Evolutionary conservation across 2,888 invertebrate genomes (phyloP).

Genomic region (Anthophora plumipes): DNA sequence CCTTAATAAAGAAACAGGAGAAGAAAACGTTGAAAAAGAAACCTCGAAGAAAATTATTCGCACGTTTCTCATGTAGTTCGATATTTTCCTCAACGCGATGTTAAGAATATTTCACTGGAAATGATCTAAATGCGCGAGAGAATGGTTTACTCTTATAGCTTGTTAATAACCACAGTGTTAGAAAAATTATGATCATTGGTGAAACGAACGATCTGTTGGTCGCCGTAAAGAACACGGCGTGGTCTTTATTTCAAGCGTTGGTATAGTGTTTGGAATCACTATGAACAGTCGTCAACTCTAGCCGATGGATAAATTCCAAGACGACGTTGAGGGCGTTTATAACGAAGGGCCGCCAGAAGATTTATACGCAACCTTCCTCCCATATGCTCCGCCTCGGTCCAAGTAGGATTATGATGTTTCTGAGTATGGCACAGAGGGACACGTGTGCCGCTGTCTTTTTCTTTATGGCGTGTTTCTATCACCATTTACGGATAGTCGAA

Average conservation of each 20-base stretch:
- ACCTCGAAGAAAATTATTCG: no score
- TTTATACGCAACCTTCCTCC: constrained; percentile 67
- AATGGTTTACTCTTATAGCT: neutral
- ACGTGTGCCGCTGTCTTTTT: constrained; percentile 57
- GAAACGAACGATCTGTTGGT: constrained; percentile 27
- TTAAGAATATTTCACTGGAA: neutral
- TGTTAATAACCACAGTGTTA: neutral
- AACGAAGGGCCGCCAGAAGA: constrained; percentile 64
- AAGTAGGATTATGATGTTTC: constrained; percentile 79
- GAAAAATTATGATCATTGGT: constrained; percentile 32
- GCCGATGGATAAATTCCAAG: constrained; percentile 68
- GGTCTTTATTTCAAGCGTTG: constrained; percentile 36
- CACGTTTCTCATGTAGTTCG: neutral
- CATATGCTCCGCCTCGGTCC: constrained; percentile 52
- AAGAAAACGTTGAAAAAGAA: no score
- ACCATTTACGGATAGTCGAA: constrained; percentile 19
- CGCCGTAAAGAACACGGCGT: constrained; percentile 21
- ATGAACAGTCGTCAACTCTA: constrained; percentile 49
- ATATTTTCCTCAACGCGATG: neutral
- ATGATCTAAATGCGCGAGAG: neutral
- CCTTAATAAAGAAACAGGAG: neutral
- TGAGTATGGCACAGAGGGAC: constrained; percentile 68
- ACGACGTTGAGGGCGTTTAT: constrained; percentile 56
- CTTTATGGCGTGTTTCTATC: constrained; percentile 39
- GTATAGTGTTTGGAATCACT: constrained; percentile 34